Evolutionary conservation across 1,140 invertebrate genomes (phyloP).

Genomic region (Helicoverpa zea): DNA sequence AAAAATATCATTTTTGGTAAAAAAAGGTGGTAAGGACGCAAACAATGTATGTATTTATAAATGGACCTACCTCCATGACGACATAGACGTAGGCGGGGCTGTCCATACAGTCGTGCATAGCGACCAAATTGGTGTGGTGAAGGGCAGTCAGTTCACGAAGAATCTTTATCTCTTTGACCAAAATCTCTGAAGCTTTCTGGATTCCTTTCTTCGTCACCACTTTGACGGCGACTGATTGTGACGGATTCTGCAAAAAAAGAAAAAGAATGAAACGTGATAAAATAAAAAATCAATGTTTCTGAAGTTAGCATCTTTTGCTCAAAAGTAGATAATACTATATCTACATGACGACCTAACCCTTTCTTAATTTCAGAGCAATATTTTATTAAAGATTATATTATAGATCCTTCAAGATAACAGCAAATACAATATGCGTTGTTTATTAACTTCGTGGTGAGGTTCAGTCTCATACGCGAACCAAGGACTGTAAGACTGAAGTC

Average conservation of each 20-base stretch:
- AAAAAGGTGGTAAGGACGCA: too few relatives aligned
- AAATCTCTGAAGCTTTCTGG: slow-evolving; percentile 97
- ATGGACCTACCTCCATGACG: slow-evolving; percentile 95
- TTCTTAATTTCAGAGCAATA: too few relatives aligned
- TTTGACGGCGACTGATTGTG: slow-evolving; percentile 97
- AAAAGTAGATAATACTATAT: too few relatives aligned
- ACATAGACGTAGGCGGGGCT: slow-evolving; percentile 97
- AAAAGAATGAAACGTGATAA: too few relatives aligned
- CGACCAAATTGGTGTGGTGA: slow-evolving; percentile 99
- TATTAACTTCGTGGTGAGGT: too few relatives aligned
- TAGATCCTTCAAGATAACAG: too few relatives aligned
- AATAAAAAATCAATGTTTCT: slow-evolving; percentile 42
- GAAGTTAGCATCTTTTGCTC: neutral
- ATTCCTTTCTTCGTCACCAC: slow-evolving; percentile 99
- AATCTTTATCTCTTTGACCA: slow-evolving; percentile 99
- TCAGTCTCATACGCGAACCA: too few relatives aligned
- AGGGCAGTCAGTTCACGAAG: slow-evolving; percentile 98
- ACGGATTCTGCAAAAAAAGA: slow-evolving; percentile 91
- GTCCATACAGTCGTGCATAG: slow-evolving; percentile 98
- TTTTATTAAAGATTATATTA: too few relatives aligned
- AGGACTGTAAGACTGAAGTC: too few relatives aligned
- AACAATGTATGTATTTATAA: neutral
- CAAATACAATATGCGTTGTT: too few relatives aligned
- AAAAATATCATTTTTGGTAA: neutral
- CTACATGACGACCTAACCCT: too few relatives aligned